These are phyloP conservation scores for Sitta europaea DNA, from an alignment of 2,113 vertebrate species.

Conservation along the genomic window DNA sequence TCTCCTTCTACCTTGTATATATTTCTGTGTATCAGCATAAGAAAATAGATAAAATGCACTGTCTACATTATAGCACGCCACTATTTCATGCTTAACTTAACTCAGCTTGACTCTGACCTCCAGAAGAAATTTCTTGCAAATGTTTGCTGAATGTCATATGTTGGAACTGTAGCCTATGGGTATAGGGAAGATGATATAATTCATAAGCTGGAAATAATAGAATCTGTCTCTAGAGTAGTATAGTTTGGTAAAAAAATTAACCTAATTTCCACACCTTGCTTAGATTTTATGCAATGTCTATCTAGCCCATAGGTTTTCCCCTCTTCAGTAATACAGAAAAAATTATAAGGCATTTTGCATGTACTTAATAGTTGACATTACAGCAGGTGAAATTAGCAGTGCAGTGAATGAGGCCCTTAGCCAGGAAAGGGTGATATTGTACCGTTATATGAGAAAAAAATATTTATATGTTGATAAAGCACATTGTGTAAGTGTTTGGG, in stretches of 20 bases:
- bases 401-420: neutral
- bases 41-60: neutral
- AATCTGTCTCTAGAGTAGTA: neutral
- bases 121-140: neutral
- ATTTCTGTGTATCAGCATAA: neutral
- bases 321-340: neutral
- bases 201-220: neutral
- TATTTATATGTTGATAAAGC: neutral
- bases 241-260: neutral
- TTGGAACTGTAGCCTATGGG: neutral
- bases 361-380: neutral
- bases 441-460: neutral
- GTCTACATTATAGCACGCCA: neutral
- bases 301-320: neutral
- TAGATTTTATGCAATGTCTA: neutral
- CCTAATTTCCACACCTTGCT: neutral
- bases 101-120: neutral
- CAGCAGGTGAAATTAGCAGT: neutral
- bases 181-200: neutral
- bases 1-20: neutral
- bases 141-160: neutral
- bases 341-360: neutral
- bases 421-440: neutral
- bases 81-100: neutral
- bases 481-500: neutral